Evolutionary conservation across 2,113 vertebrate genomes (phyloP).

Genomic region (Leuciscus idus): DNA sequence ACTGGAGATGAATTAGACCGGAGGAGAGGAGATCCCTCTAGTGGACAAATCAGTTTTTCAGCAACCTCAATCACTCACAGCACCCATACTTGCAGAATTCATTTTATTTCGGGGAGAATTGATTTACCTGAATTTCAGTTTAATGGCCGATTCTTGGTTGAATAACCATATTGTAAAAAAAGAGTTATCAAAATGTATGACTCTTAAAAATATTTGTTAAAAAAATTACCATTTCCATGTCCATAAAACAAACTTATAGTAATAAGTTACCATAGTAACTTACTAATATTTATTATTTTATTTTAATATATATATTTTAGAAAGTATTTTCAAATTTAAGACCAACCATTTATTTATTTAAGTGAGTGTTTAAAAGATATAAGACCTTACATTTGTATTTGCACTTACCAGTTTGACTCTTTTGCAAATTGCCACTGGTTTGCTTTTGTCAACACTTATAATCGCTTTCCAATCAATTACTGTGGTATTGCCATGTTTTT

Average conservation of each 20-base stretch:
- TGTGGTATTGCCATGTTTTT: background rate
- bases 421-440: background rate
- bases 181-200: no score
- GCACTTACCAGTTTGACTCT: background rate
- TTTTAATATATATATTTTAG: background rate
- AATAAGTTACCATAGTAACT: no score
- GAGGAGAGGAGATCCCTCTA: conserved; percentile 72
- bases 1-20: background rate
- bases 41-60: conserved; percentile 56
- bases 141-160: background rate
- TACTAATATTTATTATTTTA: no score
- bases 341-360: background rate
- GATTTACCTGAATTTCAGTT: background rate
- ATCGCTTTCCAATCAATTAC: background rate
- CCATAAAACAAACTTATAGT: no score
- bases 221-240: no score
- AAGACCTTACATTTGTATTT: background rate
- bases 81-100: background rate
- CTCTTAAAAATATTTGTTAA: no score
- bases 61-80: background rate
- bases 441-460: background rate
- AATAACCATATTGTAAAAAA: background rate
- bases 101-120: background rate
- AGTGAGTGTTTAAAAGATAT: background rate
- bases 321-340: background rate